Evolutionary conservation across 2,797 vertebrate genomes (phyloP).

Genomic region (Falco rusticolus): DNA sequence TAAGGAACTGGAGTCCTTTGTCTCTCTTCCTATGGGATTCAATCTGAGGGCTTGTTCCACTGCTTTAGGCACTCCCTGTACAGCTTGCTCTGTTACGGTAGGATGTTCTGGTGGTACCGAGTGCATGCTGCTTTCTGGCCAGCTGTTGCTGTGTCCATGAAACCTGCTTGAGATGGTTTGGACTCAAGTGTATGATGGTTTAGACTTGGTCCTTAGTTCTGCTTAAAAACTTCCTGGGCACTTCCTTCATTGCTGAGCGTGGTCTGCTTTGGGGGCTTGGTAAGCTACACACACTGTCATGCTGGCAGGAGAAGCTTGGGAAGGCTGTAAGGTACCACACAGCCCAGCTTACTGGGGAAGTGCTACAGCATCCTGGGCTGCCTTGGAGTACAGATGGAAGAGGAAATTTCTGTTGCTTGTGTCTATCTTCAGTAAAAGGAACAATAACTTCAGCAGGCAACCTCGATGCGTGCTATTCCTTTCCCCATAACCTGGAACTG

Average conservation of each 20-base stretch:
- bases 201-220: background rate
- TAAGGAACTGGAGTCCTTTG: background rate
- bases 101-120: background rate
- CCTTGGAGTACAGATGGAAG: background rate
- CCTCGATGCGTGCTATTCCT: background rate
- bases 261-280: background rate
- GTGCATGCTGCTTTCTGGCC: background rate
- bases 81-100: background rate
- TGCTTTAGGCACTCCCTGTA: background rate
- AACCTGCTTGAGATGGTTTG: background rate
- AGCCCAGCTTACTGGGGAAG: background rate
- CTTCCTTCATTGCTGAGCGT: background rate
- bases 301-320: background rate
- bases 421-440: background rate
- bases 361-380: background rate
- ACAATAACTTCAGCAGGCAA: background rate
- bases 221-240: background rate
- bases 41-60: background rate
- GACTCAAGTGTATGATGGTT: background rate
- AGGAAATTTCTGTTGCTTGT: background rate
- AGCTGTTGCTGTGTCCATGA: background rate
- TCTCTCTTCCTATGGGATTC: background rate
- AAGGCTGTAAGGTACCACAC: background rate
- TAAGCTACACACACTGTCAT: accelerated
- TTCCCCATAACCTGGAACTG: background rate